Evolutionary conservation across 35 echinoderm and acorn worm genomes (phyloP), one percentile per base, ranked within the genome.

Genomic region (Acanthaster planci): DNA sequence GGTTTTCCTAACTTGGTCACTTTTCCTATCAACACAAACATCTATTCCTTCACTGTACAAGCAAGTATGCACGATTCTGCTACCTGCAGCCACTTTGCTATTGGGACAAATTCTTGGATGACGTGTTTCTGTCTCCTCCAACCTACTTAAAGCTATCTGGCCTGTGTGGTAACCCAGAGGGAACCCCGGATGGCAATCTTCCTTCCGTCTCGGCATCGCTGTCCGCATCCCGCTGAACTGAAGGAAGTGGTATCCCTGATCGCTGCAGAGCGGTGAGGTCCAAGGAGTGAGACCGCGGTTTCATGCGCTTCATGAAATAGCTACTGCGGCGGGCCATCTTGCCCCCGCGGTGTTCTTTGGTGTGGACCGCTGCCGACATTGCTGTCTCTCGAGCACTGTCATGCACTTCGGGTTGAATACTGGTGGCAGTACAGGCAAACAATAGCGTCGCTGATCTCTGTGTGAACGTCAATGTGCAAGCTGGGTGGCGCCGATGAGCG

Each of bases 141-240:
- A 92, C 91, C 31, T 93, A 93, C 91, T 93, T 93, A 77, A 93
- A 93, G 56, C 91, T 93, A 40, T 89, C 91, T 12, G 91, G 91
- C 51, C 91, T 84, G 91, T 89, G 84, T 14, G 64, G 64, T 10
- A 72, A 26, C 26, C 64, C 64, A 29, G 82, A 84, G 34, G 64
- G 64, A 19, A 72, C 21, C 26, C 64, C 64, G 21, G 82, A 84
- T 18, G 40, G 6, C 16, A 77, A 37, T 42, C 81, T 80, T 5
- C 81, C 44, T 14, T 93, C 91, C 44, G 88, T 76, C 53, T 93
- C 91, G 0, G 91, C 84, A 67, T 93, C 91, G 50, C 91, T 93
- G 32, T 93, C 91, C 1, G 87, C 91, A 10, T 88, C 82, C 37
- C 91, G 91, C 4, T 89, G 86, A 12, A 68, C 38, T 18, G 80